Evolutionary conservation across 2,888 invertebrate species (phyloP), one percentile per base, ranked within the genome.

Genomic region (Barypeithes pellucidus): DNA sequence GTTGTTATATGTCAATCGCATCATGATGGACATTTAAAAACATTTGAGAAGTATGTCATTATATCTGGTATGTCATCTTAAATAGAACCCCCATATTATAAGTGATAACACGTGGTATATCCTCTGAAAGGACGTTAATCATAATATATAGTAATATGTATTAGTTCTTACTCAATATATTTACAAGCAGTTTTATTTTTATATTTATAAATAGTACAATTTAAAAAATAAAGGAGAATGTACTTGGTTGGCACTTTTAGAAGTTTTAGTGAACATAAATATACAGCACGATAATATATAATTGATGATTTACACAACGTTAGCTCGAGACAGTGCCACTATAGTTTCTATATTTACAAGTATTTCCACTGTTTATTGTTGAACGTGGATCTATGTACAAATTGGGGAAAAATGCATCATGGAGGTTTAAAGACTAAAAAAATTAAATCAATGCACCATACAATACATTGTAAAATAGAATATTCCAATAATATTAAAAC

Each of bases 151-250:
- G n/a, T n/a, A n/a, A n/a, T n/a, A n/a, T n/a, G n/a, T 73, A 76
- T 74, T 72, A 63, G 72, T 75, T 52, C 69, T 66, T 70, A 76
- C 36, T 62, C 47, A 16, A 18, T 69, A 59, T 79, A 79, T 80
- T 66, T 80, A 80, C 80, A 80, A 77, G 79, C 77, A 66, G 45
- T 71, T 77, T 72, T 59, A 24, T 14, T 77, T 78, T 75, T 80
- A 80, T 79, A 81, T 79, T 76, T 62, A 80, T 79, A 79, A 80
- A 80, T 79, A 80, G 74, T 79, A 79, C 78, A 78, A 73, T 69
- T 63, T 73, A 79, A 78, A 77, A 76, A 72, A 57, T 75, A 79
- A 78, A 75, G 60, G 73, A 73, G 61, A 67, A 71, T 72, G 75
- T 72, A 74, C 66, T 75, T 69, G 65, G 69, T 79, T 79, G 79